These are phyloP conservation scores for Manis crassicaudata DNA, from an alignment of 2,797 vertebrate species.

Conservation along the genomic window DNA sequence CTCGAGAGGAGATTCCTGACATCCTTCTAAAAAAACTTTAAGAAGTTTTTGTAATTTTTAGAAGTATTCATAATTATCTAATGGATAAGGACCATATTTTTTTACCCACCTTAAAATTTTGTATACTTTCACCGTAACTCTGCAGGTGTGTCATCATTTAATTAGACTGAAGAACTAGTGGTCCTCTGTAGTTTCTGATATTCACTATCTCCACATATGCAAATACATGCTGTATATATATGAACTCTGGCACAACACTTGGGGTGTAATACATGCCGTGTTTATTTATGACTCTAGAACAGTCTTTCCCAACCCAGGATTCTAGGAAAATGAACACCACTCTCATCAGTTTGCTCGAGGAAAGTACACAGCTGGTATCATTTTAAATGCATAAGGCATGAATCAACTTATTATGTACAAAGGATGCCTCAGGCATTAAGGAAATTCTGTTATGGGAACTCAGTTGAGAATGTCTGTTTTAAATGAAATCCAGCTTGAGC, in stretches of 20 bases:
- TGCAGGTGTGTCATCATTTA: not conserved
- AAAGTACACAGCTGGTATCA: not conserved
- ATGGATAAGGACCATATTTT: not conserved
- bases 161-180: not conserved
- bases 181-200: not conserved
- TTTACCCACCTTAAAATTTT: not conserved
- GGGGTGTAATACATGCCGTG: not conserved
- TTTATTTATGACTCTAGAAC: not conserved
- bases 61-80: not conserved
- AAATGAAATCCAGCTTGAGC: slow-evolving; percentile 8
- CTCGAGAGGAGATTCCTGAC: not conserved
- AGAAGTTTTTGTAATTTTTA: too few species aligned
- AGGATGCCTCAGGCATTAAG: not conserved
- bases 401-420: not conserved
- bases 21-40: not conserved
- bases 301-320: not conserved
- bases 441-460: not conserved
- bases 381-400: not conserved
- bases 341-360: not conserved
- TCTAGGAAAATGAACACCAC: not conserved
- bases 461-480: not conserved
- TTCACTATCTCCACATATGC: not conserved
- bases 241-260: not conserved
- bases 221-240: not conserved
- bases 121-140: not conserved